A percentile compares a stretch with the other conserved stretches of the same genome.
Conservation (phyloP, 2,113 vertebrate genomes). For the Rhadina sibilatrix region DNA sequence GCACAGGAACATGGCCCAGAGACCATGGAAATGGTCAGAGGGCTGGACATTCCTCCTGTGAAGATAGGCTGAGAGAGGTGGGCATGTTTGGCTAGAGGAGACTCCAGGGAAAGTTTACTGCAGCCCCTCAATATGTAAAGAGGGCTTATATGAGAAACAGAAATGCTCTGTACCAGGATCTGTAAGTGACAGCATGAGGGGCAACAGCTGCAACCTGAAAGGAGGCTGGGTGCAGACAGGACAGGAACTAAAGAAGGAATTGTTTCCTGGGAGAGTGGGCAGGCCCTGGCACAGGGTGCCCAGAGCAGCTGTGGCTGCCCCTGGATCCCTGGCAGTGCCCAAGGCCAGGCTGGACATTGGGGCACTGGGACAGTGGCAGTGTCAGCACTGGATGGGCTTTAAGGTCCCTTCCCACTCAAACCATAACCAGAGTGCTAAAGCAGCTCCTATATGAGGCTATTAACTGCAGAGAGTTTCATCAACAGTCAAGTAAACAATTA, state of each 20-base stretch:
- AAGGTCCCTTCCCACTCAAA: background rate
- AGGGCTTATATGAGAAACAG: accelerated
- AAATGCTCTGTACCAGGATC: background rate
- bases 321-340: background rate
- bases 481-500: background rate
- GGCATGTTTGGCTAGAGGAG: background rate
- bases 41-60: background rate
- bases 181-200: background rate
- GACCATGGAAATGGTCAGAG: background rate
- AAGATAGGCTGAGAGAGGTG: background rate
- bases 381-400: accelerated
- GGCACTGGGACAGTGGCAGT: accelerated
- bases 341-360: accelerated
- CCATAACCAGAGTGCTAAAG: background rate
- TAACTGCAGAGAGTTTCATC: background rate
- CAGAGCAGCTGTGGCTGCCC: background rate
- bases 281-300: background rate
- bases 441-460: background rate
- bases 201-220: background rate
- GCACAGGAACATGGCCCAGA: background rate
- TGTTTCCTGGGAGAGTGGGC: accelerated
- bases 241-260: background rate
- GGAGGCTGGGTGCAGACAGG: background rate
- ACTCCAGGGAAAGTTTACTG: background rate
- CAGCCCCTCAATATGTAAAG: accelerated